Evolutionary conservation across 1,140 invertebrate genomes (phyloP).

Genomic region (Ceratina japonica): DNA sequence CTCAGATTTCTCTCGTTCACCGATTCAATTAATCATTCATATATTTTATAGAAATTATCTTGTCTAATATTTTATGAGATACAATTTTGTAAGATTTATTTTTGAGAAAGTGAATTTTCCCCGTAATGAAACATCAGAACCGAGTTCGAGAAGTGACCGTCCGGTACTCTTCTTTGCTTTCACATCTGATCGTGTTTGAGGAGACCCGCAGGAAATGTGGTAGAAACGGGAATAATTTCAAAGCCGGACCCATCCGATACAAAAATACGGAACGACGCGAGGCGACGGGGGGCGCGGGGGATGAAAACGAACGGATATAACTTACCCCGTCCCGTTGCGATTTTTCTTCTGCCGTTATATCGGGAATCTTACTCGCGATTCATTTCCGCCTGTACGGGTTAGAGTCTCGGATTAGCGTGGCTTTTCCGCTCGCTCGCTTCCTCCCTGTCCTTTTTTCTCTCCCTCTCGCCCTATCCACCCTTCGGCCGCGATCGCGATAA

Average conservation of each 20-base stretch:
- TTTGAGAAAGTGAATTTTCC: too few relatives aligned
- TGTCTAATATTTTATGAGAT: too few relatives aligned
- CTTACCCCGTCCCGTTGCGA: conserved; percentile 20
- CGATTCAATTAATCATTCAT: too few relatives aligned
- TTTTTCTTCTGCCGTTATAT: conserved; percentile 52
- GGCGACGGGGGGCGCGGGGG: not conserved
- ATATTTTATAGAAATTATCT: too few relatives aligned
- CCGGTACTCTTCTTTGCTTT: not conserved
- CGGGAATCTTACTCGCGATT: conserved; percentile 57
- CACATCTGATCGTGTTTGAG: not conserved
- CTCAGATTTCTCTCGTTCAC: not conserved
- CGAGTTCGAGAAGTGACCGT: too few relatives aligned
- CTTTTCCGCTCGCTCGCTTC: conserved; percentile 47
- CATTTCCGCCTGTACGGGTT: conserved; percentile 56
- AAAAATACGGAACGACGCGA: conserved; percentile 1
- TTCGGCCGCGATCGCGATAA: conserved; percentile 9
- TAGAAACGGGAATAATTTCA: conserved; percentile 20
- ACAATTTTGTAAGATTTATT: too few relatives aligned
- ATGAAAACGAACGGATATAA: conserved; percentile 21
- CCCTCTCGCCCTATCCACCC: too few relatives aligned
- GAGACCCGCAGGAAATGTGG: not conserved
- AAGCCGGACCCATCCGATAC: conserved; percentile 20
- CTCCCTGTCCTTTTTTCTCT: conserved; percentile 24
- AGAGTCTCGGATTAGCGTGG: conserved; percentile 45
- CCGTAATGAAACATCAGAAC: too few relatives aligned